phyloP scores from a whole-genome alignment of 2,797 vertebrate species.

The Heliangelus exortis region DNA sequence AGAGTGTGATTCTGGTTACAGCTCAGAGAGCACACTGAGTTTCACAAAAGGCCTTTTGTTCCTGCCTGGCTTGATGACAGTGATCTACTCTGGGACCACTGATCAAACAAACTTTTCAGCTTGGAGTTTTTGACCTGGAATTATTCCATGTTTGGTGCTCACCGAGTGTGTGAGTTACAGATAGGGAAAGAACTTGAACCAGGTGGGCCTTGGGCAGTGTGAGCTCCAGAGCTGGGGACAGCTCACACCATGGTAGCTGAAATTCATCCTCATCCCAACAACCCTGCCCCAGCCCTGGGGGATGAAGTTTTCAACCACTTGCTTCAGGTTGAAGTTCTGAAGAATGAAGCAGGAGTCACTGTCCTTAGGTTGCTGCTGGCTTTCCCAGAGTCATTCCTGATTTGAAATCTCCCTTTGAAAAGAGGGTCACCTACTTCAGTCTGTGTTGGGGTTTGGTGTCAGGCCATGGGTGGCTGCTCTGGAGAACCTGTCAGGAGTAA shows the following conservation, averaged over 20 bases:
- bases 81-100: background rate
- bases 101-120: background rate
- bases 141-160: background rate
- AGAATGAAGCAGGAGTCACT: background rate
- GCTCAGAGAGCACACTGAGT: background rate
- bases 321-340: too few relatives aligned
- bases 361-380: background rate
- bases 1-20: background rate
- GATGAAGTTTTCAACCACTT: too few relatives aligned
- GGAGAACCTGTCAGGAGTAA: background rate
- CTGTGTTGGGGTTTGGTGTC: background rate
- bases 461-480: accelerated
- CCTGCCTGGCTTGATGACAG: background rate
- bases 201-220: background rate
- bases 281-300: background rate
- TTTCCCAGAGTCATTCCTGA: background rate
- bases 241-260: background rate
- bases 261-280: background rate
- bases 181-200: background rate
- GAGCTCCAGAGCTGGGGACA: background rate
- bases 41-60: background rate
- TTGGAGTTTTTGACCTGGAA: background rate
- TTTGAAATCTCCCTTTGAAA: background rate
- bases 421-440: background rate
- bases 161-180: accelerated